Evolutionary conservation across 2,888 invertebrate genomes (phyloP).

Genomic region (Zelleria hepariella): DNA sequence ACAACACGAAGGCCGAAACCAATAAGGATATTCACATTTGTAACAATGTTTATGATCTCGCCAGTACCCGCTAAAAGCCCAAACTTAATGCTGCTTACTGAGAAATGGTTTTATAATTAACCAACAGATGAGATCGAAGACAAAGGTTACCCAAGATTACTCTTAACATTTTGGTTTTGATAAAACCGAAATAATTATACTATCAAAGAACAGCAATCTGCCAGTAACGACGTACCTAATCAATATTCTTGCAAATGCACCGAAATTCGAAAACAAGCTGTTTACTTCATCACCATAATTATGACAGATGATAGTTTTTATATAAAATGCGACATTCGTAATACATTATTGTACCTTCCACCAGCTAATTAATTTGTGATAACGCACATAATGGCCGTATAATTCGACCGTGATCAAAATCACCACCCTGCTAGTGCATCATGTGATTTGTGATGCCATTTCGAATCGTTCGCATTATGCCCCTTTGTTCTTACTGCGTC

Average conservation of each 20-base stretch:
- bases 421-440: slow-evolving; percentile 25
- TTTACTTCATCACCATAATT: too few species aligned
- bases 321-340: too few species aligned
- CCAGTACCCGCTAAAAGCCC: slow-evolving; percentile 24
- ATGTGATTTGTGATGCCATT: slow-evolving; percentile 43
- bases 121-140: background rate
- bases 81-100: background rate
- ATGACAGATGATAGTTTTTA: too few species aligned
- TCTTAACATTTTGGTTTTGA: background rate
- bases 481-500: slow-evolving; percentile 54
- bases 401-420: slow-evolving; percentile 37
- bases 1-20: slow-evolving; percentile 5
- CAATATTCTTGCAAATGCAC: too few species aligned
- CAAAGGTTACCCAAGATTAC: background rate
- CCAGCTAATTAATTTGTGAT: slow-evolving; percentile 44
- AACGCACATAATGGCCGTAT: slow-evolving; percentile 39
- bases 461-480: slow-evolving; percentile 44
- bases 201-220: too few species aligned
- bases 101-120: background rate
- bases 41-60: slow-evolving; percentile 25
- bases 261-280: too few species aligned
- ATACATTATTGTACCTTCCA: too few species aligned
- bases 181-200: too few species aligned
- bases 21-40: slow-evolving; percentile 9
- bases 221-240: too few species aligned